Base-by-base conservation (phyloP, 1,140 invertebrate species). In the Pygmarrhopalites habei region DNA sequence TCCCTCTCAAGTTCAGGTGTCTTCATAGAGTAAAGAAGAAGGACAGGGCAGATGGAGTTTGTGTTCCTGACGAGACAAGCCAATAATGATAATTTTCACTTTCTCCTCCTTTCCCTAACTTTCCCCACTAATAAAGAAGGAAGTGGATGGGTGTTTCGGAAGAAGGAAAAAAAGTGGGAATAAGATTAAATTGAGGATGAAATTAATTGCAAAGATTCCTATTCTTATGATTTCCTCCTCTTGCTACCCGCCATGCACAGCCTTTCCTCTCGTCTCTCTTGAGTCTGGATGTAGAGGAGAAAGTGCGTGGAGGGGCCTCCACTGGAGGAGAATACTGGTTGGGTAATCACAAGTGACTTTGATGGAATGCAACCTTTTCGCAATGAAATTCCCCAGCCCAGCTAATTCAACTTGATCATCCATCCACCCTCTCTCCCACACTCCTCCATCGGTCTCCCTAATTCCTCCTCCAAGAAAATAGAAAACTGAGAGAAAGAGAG, bases 361-460 rank as follows among this genome's bases (percentile, higher is more conserved):
- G 43, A 51, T 58, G 62, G 62, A 51, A 58, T 56, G 53, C 41
- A 63, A 47, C 44, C 62, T 58, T 46, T 43, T 46, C 55, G 43
- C 62, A 41, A 63, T 58, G 43, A 58, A 63, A 59, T 46, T 46
- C 47, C 28, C 58, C n/a, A 32, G 41, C n/a, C n/a, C n/a, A n/a
- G 47, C 58, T 59, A 59, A 59, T 59, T 59, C 44, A 21, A 46
- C 15, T 46, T 46, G 44, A 46, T 46, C 15, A 46, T 46, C 44
- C n/a, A 46, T 46, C 44, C 44, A 46, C 44, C 17, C 17, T 39
- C 17, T 7, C 10, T 17, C 17, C 17, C 35, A 39, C n/a, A n/a
- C n/a, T n/a, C n/a, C n/a, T n/a, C n/a, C n/a, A n/a, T n/a, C n/a
- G n/a, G 35, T 17, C 7, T 10, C 35, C 17, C 35, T 39, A 10